These are phyloP conservation scores for Donacobius atricapilla DNA, from an alignment of 2,113 vertebrate species.

Conservation along the genomic window DNA sequence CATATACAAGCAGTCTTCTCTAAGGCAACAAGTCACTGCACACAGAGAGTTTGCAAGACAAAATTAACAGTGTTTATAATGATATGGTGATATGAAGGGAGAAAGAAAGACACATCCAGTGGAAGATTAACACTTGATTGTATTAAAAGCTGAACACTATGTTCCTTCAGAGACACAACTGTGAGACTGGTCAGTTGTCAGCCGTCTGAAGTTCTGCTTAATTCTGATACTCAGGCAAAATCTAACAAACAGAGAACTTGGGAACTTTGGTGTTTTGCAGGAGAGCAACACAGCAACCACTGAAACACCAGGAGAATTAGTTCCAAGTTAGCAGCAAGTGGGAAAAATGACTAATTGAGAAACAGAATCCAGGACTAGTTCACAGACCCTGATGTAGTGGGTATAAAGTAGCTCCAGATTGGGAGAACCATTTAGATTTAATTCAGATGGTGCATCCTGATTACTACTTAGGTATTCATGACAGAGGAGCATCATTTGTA, in stretches of 20 bases:
- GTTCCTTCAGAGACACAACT: background rate
- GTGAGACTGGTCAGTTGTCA: background rate
- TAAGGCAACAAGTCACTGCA: background rate
- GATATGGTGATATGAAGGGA: background rate
- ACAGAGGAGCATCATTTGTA: background rate
- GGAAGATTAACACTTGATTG: background rate
- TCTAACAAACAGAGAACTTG: background rate
- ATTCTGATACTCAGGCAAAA: background rate
- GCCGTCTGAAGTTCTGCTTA: background rate
- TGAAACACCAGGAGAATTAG: background rate
- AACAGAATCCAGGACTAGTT: background rate
- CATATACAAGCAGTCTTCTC: background rate
- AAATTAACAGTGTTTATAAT: background rate
- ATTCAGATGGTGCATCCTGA: background rate
- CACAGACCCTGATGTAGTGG: background rate
- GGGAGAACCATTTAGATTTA: background rate
- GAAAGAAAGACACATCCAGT: background rate
- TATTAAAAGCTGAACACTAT: background rate
- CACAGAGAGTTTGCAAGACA: background rate
- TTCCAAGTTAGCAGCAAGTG: background rate
- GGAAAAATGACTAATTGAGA: background rate
- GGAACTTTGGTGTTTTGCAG: background rate
- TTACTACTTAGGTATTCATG: background rate
- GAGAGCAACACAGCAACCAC: background rate
- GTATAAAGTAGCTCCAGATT: background rate